Percentiles rank a stretch among this genome's conserved stretches.
These are phyloP conservation scores for Dryocosmus kuriphilus DNA, from an alignment of 2,888 invertebrate genomes.

Conservation along the genomic window DNA sequence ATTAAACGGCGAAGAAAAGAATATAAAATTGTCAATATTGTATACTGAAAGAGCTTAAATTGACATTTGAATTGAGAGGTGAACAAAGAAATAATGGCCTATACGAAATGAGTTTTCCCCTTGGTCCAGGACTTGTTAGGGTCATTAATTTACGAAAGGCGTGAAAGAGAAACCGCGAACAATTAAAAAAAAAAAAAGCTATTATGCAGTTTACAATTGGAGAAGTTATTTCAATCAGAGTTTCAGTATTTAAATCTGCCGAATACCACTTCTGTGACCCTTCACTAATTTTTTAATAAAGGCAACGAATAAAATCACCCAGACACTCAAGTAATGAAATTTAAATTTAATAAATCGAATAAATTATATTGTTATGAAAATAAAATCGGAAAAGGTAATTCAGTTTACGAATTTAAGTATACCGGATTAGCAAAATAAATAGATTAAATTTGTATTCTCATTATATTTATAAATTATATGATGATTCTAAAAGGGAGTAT, in stretches of 20 bases:
- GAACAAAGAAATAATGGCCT: background rate
- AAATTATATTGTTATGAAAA: no score
- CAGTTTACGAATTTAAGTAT: no score
- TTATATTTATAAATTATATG: no score
- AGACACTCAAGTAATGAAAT: background rate
- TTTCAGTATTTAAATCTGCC: background rate
- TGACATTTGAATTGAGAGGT: background rate
- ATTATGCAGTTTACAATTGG: conserved; percentile 24
- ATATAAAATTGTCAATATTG: background rate
- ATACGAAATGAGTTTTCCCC: conserved; percentile 47
- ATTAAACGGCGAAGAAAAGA: background rate
- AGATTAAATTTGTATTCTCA: no score
- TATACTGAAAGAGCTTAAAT: background rate
- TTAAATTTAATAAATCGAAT: background rate
- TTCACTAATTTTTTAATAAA: background rate
- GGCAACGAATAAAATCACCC: background rate
- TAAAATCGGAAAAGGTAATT: no score
- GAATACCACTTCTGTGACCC: background rate
- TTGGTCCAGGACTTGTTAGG: background rate
- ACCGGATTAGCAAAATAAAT: no score
- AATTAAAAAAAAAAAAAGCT: conserved; percentile 51
- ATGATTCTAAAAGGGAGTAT: no score
- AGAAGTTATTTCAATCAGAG: background rate
- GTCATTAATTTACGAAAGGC: conserved; percentile 51
- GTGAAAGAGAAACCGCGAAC: conserved; percentile 44